These are phyloP conservation scores for Halocaridina rubra DNA, from an alignment of 2,888 invertebrate species.

Conservation along the genomic window DNA sequence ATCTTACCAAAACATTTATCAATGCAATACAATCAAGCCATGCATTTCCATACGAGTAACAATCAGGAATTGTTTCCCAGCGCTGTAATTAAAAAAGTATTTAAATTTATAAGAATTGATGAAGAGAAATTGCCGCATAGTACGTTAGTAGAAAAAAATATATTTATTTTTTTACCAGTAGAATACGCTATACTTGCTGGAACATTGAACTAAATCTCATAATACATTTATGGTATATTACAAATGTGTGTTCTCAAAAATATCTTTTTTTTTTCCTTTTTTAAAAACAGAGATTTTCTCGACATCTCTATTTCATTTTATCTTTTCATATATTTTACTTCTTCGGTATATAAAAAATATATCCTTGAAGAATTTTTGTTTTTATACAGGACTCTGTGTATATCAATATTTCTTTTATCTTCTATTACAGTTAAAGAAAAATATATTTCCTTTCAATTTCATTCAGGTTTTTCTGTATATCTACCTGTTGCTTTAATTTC, in stretches of 20 bases:
- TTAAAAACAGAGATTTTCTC: neutral
- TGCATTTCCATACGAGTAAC: no score
- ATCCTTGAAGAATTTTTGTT: no score
- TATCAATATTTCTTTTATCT: no score
- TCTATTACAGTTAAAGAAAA: no score
- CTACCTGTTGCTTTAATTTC: no score
- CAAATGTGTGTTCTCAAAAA: neutral
- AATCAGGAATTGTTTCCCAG: slow-evolving; percentile 5
- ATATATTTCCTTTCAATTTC: no score
- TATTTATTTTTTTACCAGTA: slow-evolving; percentile 59
- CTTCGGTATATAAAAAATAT: no score
- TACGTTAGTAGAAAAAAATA: slow-evolving; percentile 59
- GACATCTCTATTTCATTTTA: neutral
- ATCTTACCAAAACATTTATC: no score
- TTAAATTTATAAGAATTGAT: neutral
- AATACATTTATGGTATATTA: neutral
- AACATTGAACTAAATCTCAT: slow-evolving; percentile 17
- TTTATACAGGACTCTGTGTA: no score
- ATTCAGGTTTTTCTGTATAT: no score
- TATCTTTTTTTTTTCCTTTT: neutral
- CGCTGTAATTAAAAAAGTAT: neutral
- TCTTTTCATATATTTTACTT: neutral
- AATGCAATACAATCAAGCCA: no score
- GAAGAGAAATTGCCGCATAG: no score
- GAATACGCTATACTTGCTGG: slow-evolving; percentile 39